phyloP scores from a whole-genome alignment of 30 jellyfish, hydroid and myxozoan genomes.

The Chironex yamaguchii region DNA sequence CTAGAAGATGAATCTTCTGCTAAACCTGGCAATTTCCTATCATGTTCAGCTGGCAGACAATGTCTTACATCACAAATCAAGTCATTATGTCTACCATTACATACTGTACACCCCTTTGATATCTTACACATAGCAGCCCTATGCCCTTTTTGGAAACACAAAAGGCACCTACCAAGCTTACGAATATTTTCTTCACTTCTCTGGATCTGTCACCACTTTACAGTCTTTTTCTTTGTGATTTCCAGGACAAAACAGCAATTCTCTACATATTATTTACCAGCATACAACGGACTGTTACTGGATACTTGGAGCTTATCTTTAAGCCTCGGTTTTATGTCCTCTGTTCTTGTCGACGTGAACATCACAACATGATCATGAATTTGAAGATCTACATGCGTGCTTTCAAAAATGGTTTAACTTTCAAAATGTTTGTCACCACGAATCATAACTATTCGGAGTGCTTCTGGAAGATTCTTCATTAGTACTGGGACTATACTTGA shows the following conservation, averaged over 20 bases:
- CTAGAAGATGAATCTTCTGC: too few relatives aligned
- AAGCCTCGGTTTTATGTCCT: not conserved
- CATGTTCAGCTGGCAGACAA: too few relatives aligned
- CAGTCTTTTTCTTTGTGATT: constrained; percentile 7
- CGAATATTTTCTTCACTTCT: not conserved
- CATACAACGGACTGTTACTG: not conserved
- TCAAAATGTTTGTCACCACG: not conserved
- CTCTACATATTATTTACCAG: not conserved
- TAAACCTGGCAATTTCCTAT: too few relatives aligned
- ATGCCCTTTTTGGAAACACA: constrained; percentile 10
- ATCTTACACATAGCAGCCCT: constrained; percentile 5
- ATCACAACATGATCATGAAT: not conserved
- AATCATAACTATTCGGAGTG: not conserved
- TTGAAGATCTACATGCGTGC: not conserved
- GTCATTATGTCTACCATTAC: not conserved
- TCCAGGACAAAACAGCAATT: not conserved
- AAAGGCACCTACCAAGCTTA: constrained; percentile 16
- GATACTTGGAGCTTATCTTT: not conserved
- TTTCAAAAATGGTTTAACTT: not conserved
- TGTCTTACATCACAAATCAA: constrained; percentile 7
- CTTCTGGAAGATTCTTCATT: constrained; percentile 6
- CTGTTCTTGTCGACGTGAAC: not conserved
- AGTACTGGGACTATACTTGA: not conserved
- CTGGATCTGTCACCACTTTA: not conserved
- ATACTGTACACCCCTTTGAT: not conserved